Base-by-base conservation (phyloP, 2,113 vertebrate species). In the Eupsittula cactorum region DNA sequence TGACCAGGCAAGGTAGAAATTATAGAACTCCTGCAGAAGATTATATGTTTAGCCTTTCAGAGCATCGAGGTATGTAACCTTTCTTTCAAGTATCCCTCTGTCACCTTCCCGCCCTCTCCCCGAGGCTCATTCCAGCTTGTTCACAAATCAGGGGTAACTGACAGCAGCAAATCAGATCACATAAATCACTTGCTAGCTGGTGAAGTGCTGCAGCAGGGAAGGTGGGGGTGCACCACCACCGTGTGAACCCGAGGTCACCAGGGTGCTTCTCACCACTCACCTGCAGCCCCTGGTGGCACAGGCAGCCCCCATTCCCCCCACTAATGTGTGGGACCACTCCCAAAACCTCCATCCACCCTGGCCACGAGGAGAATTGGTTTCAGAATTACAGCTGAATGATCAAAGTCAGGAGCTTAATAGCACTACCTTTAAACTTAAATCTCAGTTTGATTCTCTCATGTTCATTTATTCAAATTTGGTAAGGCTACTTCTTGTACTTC, bases 51-150 rank as follows among this genome's bases (percentile, higher is more conserved):
- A 86, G 81, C 71, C 73, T 70, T 85, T 75, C 31, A 8, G 74
- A 91, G 69, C 1, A 9, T 12, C n/a, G 9, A 91, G 78, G 46
- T 25, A 46, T 46, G 57, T 13, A 91, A 86, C 90, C 69, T 83
- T 91, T 68, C 90, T 96, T 84, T 64, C 92, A 88, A 88, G 44
- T 73, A 57, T 7, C 88, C n/a, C 64, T 47, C 83, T 74, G 89
- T 67, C 88, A 93, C 92, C 81, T 82, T 63, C 67, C 75, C 49
- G 0, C 80, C 94, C 87, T 90, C 71, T 92, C 95, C 96, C 95
- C 0, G 64, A 78, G 97, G 95, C 95, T 96, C 95, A 97, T 97
- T 97, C 97, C 95, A 88, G 64, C 92, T 86, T 74, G 88, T 84
- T 95, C 96, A 94, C 96, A 97, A 96, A 96, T 96, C 95, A 96